phyloP scores from a whole-genome alignment of 64 coral and sea anemone genomes.

The Stichodactyla mertensii region DNA sequence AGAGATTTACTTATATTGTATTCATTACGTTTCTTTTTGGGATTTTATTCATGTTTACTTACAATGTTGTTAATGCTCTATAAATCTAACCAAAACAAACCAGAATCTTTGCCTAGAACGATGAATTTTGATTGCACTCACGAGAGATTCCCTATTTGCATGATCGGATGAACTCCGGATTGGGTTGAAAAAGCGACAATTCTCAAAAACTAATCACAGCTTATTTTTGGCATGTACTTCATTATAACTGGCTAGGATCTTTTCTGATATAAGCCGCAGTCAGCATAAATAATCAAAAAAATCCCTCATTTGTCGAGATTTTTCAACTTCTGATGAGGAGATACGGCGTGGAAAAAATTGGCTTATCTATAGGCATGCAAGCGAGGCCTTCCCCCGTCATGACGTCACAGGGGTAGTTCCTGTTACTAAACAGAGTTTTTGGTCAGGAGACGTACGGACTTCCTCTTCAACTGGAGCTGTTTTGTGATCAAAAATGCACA shows the following conservation, averaged over 20 bases:
- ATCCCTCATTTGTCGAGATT: background rate
- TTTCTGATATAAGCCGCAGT: background rate
- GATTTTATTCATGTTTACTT: constrained; percentile 5
- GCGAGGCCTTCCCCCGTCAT: constrained; percentile 11
- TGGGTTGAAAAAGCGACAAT: background rate
- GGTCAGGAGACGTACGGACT: background rate
- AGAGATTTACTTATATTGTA: background rate
- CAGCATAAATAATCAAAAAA: background rate
- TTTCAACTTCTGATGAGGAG: background rate
- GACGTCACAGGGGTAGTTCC: constrained; percentile 26
- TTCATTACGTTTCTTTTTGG: background rate
- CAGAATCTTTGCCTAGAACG: background rate
- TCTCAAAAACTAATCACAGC: too few species aligned
- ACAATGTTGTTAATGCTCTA: background rate
- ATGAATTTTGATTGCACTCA: background rate
- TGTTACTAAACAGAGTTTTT: background rate
- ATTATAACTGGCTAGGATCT: background rate
- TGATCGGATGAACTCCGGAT: background rate
- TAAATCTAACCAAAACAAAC: constrained; percentile 11
- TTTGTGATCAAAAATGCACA: constrained; percentile 33
- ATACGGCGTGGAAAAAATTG: background rate
- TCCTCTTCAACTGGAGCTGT: background rate
- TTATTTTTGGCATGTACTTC: background rate
- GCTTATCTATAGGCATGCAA: constrained; percentile 12
- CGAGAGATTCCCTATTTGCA: background rate